These are phyloP conservation scores for Hemithea aestivaria DNA, from an alignment of 2,888 invertebrate species.

Conservation along the genomic window DNA sequence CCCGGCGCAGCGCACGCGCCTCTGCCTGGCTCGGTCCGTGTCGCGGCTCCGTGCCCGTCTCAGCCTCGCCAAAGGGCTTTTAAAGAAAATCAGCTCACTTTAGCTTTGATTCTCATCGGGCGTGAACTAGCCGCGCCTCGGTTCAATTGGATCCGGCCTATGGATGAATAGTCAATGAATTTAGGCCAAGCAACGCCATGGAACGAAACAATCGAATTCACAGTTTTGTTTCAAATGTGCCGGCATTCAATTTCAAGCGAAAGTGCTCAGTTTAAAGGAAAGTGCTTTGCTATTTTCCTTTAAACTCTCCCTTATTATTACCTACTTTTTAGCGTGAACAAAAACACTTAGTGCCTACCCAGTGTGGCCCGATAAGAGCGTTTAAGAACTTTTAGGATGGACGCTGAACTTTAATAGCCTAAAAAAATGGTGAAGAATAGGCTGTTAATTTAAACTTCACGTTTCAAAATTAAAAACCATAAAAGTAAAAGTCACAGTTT, in stretches of 20 bases:
- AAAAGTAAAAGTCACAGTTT: conserved; percentile 51
- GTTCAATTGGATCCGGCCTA: conserved; percentile 55
- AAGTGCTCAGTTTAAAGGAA: conserved; percentile 3
- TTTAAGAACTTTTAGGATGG: too few relatives aligned
- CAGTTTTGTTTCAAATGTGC: conserved; percentile 17
- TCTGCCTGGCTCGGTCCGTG: not conserved
- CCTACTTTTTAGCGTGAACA: conserved; percentile 6
- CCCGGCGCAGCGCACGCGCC: conserved; percentile 31
- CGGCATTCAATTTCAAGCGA: conserved; percentile 10
- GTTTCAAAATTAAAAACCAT: conserved; percentile 42
- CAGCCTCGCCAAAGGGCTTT: conserved; percentile 62
- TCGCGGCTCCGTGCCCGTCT: not conserved
- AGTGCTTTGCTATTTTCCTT: conserved; percentile 9
- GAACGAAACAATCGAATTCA: conserved; percentile 31
- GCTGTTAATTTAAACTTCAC: conserved; percentile 54
- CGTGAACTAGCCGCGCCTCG: conserved; percentile 47
- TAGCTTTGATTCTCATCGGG: conserved; percentile 64
- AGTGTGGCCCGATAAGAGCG: too few relatives aligned
- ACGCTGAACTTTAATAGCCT: too few relatives aligned
- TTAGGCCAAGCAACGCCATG: conserved; percentile 45
- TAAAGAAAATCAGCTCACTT: conserved; percentile 59
- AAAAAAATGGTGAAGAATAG: conserved; percentile 21
- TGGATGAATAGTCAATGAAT: conserved; percentile 66
- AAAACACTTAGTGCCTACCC: not conserved
- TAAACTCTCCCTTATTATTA: conserved; percentile 9